Evolutionary conservation across 2,797 vertebrate genomes (phyloP), one percentile per base, ranked within the genome.

Genomic region (Sebastes kiyomatsui): DNA sequence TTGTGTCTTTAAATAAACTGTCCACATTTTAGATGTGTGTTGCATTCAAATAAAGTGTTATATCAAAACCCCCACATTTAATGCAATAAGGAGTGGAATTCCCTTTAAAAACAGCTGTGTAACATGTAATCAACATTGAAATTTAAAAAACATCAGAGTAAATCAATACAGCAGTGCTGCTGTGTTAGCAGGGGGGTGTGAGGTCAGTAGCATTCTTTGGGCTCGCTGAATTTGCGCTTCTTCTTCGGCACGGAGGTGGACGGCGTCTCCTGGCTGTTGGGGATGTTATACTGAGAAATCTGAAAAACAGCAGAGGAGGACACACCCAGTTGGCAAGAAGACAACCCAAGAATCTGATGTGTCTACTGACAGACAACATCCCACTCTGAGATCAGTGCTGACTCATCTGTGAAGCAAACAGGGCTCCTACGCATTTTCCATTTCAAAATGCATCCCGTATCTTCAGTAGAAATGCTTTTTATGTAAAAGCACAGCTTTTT

Each of bases 171-270:
- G 66, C 42, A 1, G 12, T 5, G 46, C 52, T 65, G 42, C 49
- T 23, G 25, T 18, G 60, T 14, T 27, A 13, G 65, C 73, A 13
- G 32, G 0, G 27, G 4, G 5, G 6, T 52, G 32, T 11, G 67
- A 56, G 35, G 55, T 96, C 94, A 97, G 67, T 92, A 92, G 59
- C 2, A 83, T 3, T 97, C 95, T 88, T 96, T 96, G 16, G 98
- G 97, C 68, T 98, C 96, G 61, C 98, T 99, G 84, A 97, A 96
- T 87, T 97, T 98, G 80, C 96, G 96, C 86, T 91, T 97, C 75
- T 94, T 97, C 65, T 94, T 96, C 0, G 92, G 84, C 3, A 71
- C 52, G 10, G 94, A 14, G 12, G 93, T 7, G n/a, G 88, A 69
- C 5, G 87, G 82, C 1, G 87, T 89, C 0, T 97, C 97, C 94